Base-by-base conservation (phyloP, 1,140 invertebrate species). In the Lordiphosa stackelbergi region DNA sequence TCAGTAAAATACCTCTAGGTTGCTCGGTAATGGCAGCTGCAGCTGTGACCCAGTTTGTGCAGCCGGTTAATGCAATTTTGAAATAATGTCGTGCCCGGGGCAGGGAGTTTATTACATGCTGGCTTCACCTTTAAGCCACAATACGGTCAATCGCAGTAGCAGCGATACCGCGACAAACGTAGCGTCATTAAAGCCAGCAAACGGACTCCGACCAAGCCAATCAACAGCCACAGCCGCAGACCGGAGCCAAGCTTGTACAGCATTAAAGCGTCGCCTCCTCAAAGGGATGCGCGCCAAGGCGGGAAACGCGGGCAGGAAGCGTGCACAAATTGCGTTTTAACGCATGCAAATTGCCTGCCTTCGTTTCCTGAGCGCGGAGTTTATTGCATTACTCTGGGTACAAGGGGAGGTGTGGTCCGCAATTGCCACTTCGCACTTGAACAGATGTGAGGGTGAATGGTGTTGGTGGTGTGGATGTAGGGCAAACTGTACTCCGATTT, bases 321-420 rank as follows among this genome's bases (percentile, higher is more conserved):
- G 72, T 69, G 77, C 64, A 77, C 77, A 83, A 83, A 83, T 83
- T 83, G 77, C 77, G 74, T 83, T 83, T 83, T 83, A 83, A 83
- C 77, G 77, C 77, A 83, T 83, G 77, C 77, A 83, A 83, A 83
- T 83, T 83, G 77, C 72, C 72, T 53, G 69, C 42, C 69, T 83
- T 53, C 52, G 57, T 63, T 60, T 63, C 59, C 53, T 43, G 75
- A 31, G 47, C 60, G 69, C 28, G 28, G 5, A 65, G 57, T 73
- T 83, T 83, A 83, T 83, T 66, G 77, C 77, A 83, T 83, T 83
- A 64, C 59, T 52, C 52, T 11, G 16, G 24, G 47, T 45, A 36
- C 51, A 41, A 9, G 40, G 48, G 24, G 12, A 31, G 48, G 72
- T 51, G 59, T 59, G 49, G 45, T 12, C 61, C 58, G 49, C 66